These are phyloP conservation scores for Crioceris asparagi DNA, from an alignment of 2,888 invertebrate genomes.

Conservation along the genomic window DNA sequence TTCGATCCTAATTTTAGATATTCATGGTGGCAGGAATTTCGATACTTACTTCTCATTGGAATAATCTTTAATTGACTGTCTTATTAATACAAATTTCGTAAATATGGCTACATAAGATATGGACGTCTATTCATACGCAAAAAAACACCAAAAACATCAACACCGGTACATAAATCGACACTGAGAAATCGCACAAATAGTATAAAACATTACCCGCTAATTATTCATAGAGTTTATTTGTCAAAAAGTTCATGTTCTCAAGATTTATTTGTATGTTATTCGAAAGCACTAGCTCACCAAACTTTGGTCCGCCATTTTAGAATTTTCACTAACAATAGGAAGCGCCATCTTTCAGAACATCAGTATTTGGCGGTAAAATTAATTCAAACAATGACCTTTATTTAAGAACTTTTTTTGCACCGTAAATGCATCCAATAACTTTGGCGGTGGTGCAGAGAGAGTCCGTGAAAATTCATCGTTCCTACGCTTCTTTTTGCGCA, in stretches of 20 bases:
- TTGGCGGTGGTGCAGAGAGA: neutral
- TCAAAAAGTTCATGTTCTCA: conserved; percentile 18
- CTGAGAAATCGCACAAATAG: conserved; percentile 12
- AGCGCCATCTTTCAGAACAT: conserved; percentile 50
- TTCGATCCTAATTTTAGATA: neutral
- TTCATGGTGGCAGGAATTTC: neutral
- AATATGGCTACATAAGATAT: conserved; percentile 49
- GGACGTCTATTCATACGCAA: conserved; percentile 23
- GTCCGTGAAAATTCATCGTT: no score
- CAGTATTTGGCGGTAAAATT: conserved; percentile 24
- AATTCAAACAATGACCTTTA: conserved; percentile 12
- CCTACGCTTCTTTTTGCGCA: no score
- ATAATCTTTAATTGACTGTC: conserved; percentile 26
- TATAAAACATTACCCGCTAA: conserved; percentile 9
- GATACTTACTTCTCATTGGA: conserved; percentile 33
- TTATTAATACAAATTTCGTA: conserved; percentile 39
- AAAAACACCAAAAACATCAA: conserved; percentile 17
- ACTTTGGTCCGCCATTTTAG: conserved; percentile 59
- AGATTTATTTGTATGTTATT: conserved; percentile 27
- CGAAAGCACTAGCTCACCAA: conserved; percentile 47
- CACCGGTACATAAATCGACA: conserved; percentile 15
- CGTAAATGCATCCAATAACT: no score
- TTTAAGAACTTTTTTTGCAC: conserved; percentile 2
- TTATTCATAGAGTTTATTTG: conserved; percentile 14
- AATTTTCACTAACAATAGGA: conserved; percentile 51